These are phyloP conservation scores for Scytalopus superciliaris DNA, from an alignment of 2,113 vertebrate species.

Conservation along the genomic window DNA sequence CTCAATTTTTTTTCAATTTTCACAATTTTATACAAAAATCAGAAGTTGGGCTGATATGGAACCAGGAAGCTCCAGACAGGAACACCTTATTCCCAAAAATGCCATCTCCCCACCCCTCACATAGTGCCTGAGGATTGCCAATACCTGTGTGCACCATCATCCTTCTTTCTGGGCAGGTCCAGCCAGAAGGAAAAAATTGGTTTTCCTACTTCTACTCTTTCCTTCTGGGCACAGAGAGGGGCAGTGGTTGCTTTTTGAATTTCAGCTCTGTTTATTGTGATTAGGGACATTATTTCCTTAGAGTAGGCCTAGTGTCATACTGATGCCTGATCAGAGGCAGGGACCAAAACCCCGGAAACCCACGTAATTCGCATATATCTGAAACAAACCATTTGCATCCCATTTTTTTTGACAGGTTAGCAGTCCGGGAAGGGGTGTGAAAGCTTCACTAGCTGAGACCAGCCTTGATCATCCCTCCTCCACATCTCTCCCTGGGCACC, in stretches of 20 bases:
- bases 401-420: neutral
- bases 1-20: neutral
- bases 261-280: neutral
- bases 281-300: neutral
- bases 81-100: neutral
- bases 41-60: neutral
- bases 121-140: rapidly evolving
- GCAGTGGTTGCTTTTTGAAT: neutral
- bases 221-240: neutral
- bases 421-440: rapidly evolving
- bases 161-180: neutral
- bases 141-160: rapidly evolving
- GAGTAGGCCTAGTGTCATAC: neutral
- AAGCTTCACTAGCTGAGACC: neutral
- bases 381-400: neutral
- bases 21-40: neutral
- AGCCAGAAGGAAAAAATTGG: neutral
- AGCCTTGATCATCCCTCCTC: neutral
- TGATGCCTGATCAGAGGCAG: neutral
- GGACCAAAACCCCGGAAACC: neutral
- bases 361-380: rapidly evolving
- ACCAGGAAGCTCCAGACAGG: neutral
- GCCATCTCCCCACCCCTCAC: neutral
- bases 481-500: rapidly evolving
- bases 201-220: neutral